Percentiles rank a stretch among this genome's conserved stretches.
Evolutionary conservation across 1,140 invertebrate genomes (phyloP).

Genomic region (Heliconius congener): DNA sequence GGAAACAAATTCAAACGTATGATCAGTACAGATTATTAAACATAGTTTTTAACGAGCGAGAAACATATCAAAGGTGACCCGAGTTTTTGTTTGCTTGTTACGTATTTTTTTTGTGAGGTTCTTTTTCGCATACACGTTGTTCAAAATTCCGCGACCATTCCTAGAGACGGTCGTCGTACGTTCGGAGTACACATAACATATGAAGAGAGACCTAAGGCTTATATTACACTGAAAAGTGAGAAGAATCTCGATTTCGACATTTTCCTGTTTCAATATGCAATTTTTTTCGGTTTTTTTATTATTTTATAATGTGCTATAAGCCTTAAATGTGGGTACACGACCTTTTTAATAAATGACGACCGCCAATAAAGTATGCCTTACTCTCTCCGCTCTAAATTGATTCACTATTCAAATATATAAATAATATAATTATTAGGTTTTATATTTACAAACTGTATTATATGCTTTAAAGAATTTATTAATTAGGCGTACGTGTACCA

Average conservation of each 20-base stretch:
- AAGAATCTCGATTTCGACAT: neutral
- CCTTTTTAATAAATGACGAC: constrained; percentile 8
- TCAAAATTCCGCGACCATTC: constrained; percentile 66
- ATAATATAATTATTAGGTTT: constrained; percentile 1
- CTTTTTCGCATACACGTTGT: constrained; percentile 78
- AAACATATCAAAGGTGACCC: constrained; percentile 72
- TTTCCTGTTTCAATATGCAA: neutral
- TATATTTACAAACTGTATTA: constrained; percentile 1
- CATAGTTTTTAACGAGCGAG: constrained; percentile 61
- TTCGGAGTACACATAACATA: constrained; percentile 29
- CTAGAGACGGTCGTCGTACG: neutral
- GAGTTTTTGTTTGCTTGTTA: constrained; percentile 52
- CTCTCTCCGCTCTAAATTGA: neutral
- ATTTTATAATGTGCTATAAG: neutral
- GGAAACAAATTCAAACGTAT: constrained; percentile 5
- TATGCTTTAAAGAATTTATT: neutral
- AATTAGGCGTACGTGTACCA: constrained; percentile 6
- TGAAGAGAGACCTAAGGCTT: constrained; percentile 21
- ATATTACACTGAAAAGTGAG: neutral
- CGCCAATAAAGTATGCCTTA: neutral
- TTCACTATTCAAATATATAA: neutral
- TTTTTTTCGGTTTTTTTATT: neutral
- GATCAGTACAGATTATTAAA: neutral
- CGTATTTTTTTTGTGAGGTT: constrained; percentile 67
- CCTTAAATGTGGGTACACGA: constrained; percentile 2